Evolutionary conservation across 1,140 invertebrate species (phyloP).

Genomic region (Aradophagus sp.): DNA sequence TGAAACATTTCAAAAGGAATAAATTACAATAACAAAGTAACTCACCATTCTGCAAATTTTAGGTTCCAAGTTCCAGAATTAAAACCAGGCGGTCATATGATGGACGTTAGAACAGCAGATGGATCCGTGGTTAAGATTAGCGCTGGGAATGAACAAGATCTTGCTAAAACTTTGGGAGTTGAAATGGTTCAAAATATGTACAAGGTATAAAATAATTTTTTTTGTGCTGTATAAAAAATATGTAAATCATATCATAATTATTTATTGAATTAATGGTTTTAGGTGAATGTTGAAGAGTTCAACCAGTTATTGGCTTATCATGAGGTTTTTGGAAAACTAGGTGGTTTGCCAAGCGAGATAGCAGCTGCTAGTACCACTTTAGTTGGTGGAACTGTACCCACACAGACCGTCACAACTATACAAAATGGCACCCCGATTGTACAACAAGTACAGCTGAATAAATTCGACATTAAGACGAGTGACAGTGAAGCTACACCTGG

Average conservation of each 20-base stretch:
- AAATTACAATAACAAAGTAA: too few species aligned
- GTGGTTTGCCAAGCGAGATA: slow-evolving; percentile 77
- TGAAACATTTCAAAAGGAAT: neutral
- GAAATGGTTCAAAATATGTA: slow-evolving; percentile 85
- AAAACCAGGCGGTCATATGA: slow-evolving; percentile 77
- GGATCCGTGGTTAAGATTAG: slow-evolving; percentile 84
- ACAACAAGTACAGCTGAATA: slow-evolving; percentile 76
- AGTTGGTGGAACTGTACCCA: slow-evolving; percentile 74
- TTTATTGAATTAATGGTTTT: slow-evolving; percentile 14
- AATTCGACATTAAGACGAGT: slow-evolving; percentile 75
- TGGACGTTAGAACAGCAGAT: slow-evolving; percentile 81
- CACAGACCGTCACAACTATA: slow-evolving; percentile 73
- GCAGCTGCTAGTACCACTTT: slow-evolving; percentile 70
- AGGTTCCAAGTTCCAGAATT: slow-evolving; percentile 74
- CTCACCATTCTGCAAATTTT: slow-evolving; percentile 23
- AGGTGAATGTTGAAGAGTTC: slow-evolving; percentile 86
- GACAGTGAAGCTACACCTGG: slow-evolving; percentile 75
- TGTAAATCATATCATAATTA: too few species aligned
- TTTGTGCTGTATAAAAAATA: too few species aligned
- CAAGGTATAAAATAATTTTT: slow-evolving; percentile 74
- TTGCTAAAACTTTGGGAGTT: slow-evolving; percentile 80
- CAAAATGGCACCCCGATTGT: slow-evolving; percentile 71
- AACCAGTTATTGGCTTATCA: slow-evolving; percentile 89
- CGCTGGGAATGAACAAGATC: slow-evolving; percentile 79
- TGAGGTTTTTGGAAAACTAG: slow-evolving; percentile 86